phyloP scores from a whole-genome alignment of 2,113 vertebrate species.

The Microcebus ravelobensis region DNA sequence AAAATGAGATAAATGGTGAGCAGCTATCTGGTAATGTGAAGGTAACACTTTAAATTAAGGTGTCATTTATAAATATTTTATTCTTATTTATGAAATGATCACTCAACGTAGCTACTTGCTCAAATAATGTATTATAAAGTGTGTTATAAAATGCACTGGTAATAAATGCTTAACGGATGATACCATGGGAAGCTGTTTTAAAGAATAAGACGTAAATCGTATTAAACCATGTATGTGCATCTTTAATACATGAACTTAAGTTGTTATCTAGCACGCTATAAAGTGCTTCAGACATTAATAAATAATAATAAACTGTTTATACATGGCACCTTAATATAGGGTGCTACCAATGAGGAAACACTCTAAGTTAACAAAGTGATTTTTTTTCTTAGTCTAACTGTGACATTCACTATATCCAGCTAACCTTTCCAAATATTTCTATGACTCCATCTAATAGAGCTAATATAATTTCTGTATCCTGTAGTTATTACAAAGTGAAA shows the following conservation, averaged over 20 bases:
- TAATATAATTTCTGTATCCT: slow-evolving; percentile 85
- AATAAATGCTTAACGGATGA: slow-evolving; percentile 89
- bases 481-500: slow-evolving; percentile 85
- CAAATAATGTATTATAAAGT: slow-evolving; percentile 88
- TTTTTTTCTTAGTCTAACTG: slow-evolving; percentile 84
- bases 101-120: slow-evolving; percentile 87
- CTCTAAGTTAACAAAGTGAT: slow-evolving; percentile 86
- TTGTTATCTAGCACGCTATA: slow-evolving; percentile 86
- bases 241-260: slow-evolving; percentile 91
- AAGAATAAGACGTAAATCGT: slow-evolving; percentile 86
- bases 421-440: slow-evolving; percentile 84
- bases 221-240: slow-evolving; percentile 88
- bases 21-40: slow-evolving; percentile 83
- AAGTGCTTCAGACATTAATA: slow-evolving; percentile 88
- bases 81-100: slow-evolving; percentile 91
- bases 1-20: slow-evolving; percentile 86
- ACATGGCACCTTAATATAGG: slow-evolving; percentile 87
- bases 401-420: slow-evolving; percentile 78
- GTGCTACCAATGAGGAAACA: slow-evolving; percentile 86
- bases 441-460: slow-evolving; percentile 81
- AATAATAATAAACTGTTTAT: slow-evolving; percentile 89
- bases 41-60: slow-evolving; percentile 90
- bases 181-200: slow-evolving; percentile 86
- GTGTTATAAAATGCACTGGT: slow-evolving; percentile 90
- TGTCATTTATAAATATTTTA: slow-evolving; percentile 87